Base-by-base conservation (phyloP, 2,888 invertebrate species). In the Spilosoma lubricipeda region DNA sequence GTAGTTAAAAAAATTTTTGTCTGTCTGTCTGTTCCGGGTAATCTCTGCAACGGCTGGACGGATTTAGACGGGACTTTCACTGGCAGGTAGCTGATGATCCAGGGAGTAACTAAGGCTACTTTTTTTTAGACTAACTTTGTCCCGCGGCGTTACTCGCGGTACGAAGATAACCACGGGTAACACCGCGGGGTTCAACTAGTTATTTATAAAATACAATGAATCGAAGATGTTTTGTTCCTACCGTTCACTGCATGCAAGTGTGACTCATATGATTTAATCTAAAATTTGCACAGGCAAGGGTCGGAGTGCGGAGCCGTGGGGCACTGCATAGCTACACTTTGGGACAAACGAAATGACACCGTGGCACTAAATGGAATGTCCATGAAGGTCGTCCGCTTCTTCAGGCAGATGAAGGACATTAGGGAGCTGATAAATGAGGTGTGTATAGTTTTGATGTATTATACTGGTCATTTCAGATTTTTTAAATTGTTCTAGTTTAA, bases 241-340 rank as follows among this genome's bases (percentile, higher is more conserved):
- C 67, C 63, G 48, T 23, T 39, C 67, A 39, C 67, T 45, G 66
- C 59, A 69, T 67, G 11, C 20, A 20, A 56, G 18, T 68, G 56
- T 68, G 70, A 76, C 7, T 72, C 70, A 70, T n/a, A 27, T 72
- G 67, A 73, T 70, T 71, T 67, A 71, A 56, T 56, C 9, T 59
- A n/a, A 72, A 59, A 66, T 70, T 67, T 52, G 67, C 27, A 70
- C 86, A 98, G 98, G 84, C 97, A 96, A 85, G 98, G 98, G 18
- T 97, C 97, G 76, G 96, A 96, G 82, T 99, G 99, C 90, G 96
- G 97, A 80, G 98, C 98, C 5, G 97, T 98, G 7, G 97, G 96
- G 30, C 98, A 98, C 88, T 99, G 99, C 88, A 98, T 98, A 76
- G 97, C 97, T 86, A 97, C 97, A 0, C 97, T 98, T 23, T 99